phyloP scores from a whole-genome alignment of 2,797 vertebrate species.

The Pangasius larnaudii region DNA sequence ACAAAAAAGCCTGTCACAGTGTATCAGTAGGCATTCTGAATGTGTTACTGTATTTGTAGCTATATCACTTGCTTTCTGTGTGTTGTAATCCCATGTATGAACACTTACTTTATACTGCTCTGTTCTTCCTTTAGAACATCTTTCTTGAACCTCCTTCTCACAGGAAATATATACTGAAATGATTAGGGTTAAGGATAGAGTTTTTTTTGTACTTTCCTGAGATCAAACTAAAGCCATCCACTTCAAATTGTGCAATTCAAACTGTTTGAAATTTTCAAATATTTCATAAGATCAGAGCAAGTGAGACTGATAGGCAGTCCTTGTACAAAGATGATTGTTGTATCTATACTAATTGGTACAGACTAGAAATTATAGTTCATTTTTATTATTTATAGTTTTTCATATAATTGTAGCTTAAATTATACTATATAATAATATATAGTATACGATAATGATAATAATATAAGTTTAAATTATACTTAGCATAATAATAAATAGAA shows the following conservation, averaged over 20 bases:
- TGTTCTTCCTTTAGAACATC: background rate
- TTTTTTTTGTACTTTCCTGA: background rate
- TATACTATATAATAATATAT: background rate
- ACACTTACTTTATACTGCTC: background rate
- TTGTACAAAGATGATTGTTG: background rate
- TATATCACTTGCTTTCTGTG: background rate
- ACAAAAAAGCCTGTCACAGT: background rate
- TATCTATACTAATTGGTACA: background rate
- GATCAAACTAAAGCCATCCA: background rate
- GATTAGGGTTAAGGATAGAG: background rate
- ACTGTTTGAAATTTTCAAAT: background rate
- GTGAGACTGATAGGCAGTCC: background rate
- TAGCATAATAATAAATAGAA: background rate
- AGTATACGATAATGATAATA: no score
- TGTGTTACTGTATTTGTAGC: background rate
- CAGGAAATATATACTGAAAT: background rate
- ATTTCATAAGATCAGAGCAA: background rate
- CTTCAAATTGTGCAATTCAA: background rate
- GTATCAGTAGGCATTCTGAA: background rate
- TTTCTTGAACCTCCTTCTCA: background rate
- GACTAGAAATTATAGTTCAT: background rate
- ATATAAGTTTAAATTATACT: no score
- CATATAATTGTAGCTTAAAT: background rate
- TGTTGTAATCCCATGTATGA: background rate
- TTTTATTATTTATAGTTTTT: background rate